Conservation (phyloP, 2,797 vertebrate genomes). For the Nannoperca australis region DNA sequence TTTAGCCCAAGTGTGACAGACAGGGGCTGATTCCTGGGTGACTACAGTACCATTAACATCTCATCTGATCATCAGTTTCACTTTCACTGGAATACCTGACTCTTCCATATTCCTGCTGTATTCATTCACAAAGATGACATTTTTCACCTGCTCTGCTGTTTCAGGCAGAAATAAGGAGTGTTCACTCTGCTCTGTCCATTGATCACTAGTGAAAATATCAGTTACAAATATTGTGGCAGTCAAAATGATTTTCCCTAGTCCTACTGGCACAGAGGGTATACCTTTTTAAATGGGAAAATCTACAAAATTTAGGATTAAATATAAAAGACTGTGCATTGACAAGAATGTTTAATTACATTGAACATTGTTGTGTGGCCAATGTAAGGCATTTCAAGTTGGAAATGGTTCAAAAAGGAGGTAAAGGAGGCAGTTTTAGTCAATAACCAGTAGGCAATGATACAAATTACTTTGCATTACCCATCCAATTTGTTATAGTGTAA, state of each 20-base stretch:
- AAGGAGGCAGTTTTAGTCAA: background rate
- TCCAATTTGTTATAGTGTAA: background rate
- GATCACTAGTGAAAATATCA: constrained; percentile 7
- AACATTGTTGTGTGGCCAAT: background rate
- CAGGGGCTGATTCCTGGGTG: constrained; percentile 42
- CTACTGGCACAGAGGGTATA: background rate
- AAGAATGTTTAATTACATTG: no score
- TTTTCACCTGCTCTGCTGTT: constrained; percentile 29
- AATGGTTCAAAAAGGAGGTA: background rate
- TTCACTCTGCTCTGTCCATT: constrained; percentile 5
- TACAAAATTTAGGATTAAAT: background rate
- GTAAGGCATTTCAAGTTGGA: background rate
- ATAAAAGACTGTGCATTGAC: no score
- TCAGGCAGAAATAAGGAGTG: constrained; percentile 31
- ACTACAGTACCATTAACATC: constrained; percentile 68
- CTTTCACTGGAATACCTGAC: constrained; percentile 47
- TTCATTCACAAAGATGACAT: constrained; percentile 30
- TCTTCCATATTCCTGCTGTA: constrained; percentile 34
- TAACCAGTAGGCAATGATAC: background rate
- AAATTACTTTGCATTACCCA: background rate
- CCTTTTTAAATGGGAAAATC: constrained; percentile 12
- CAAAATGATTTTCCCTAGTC: background rate
- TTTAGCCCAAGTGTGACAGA: constrained; percentile 75
- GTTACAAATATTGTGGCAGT: constrained; percentile 4
- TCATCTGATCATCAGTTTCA: constrained; percentile 68